phyloP scores from a whole-genome alignment of 2,888 invertebrate genomes.

The Alviniconcha strummeri region DNA sequence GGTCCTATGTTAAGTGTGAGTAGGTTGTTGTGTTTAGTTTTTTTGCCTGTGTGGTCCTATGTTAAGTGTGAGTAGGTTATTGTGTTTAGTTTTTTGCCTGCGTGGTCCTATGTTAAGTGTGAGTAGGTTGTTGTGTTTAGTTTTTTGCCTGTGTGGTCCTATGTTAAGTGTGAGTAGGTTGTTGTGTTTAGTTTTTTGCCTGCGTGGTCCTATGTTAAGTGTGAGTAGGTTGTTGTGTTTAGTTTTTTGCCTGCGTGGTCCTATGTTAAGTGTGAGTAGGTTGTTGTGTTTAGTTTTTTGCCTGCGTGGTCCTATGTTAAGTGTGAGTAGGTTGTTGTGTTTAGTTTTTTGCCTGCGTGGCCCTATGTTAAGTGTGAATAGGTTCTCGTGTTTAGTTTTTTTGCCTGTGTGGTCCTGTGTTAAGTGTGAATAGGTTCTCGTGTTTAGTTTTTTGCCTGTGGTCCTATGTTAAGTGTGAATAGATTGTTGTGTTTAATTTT shows the following conservation, averaged over 20 bases:
- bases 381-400: not conserved
- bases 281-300: not conserved
- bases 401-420: slow-evolving; percentile 30
- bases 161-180: too few relatives aligned
- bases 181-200: not conserved
- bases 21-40: not conserved
- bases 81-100: too few relatives aligned
- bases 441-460: not conserved
- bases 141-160: too few relatives aligned
- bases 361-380: slow-evolving; percentile 33
- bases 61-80: not conserved
- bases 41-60: not conserved
- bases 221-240: not conserved
- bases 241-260: too few relatives aligned
- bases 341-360: not conserved
- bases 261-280: too few relatives aligned
- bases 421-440: not conserved
- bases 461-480: slow-evolving; percentile 31
- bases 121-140: too few relatives aligned
- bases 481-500: too few relatives aligned
- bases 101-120: too few relatives aligned
- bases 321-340: not conserved
- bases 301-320: slow-evolving; percentile 31
- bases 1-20: slow-evolving; percentile 31
- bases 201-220: too few relatives aligned